phyloP scores from a whole-genome alignment of 2,888 invertebrate genomes.

The Campoplex nolae region DNA sequence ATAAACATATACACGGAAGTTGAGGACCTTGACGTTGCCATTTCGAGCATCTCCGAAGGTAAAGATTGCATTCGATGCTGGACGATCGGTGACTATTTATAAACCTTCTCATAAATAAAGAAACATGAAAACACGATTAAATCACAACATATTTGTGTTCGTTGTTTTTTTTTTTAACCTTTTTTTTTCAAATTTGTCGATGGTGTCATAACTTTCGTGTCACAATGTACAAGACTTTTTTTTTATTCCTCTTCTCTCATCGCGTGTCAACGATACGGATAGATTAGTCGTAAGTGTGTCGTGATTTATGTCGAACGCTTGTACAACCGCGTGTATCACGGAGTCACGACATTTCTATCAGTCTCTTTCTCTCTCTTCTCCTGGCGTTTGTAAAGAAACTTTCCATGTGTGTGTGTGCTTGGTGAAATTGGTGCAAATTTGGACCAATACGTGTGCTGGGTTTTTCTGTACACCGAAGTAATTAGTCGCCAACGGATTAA shows the following conservation, averaged over 20 bases:
- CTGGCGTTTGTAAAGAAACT: not conserved
- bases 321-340: slow-evolving; percentile 38
- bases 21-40: slow-evolving; percentile 76
- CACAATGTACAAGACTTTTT: slow-evolving; percentile 21
- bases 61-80: slow-evolving; percentile 39
- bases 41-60: slow-evolving; percentile 71
- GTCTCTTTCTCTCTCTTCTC: slow-evolving; percentile 1
- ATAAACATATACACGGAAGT: slow-evolving; percentile 76
- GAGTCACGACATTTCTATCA: slow-evolving; percentile 53
- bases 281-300: slow-evolving; percentile 48
- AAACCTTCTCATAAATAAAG: slow-evolving; percentile 17
- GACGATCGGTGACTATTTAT: slow-evolving; percentile 31
- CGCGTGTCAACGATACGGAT: slow-evolving; percentile 43
- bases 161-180: not conserved
- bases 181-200: not conserved
- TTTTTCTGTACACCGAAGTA: not conserved
- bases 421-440: slow-evolving; percentile 8
- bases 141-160: not conserved
- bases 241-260: slow-evolving; percentile 10
- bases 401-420: not conserved
- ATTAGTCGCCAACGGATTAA: not conserved
- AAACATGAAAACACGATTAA: slow-evolving; percentile 18
- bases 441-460: not conserved
- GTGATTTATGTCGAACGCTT: slow-evolving; percentile 51
- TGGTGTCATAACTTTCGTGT: slow-evolving; percentile 20